A percentile compares a stretch with the other conserved stretches of the same genome.
These are phyloP conservation scores for Psylliodes chrysocephalus DNA, from an alignment of 2,888 invertebrate genomes.

Conservation along the genomic window DNA sequence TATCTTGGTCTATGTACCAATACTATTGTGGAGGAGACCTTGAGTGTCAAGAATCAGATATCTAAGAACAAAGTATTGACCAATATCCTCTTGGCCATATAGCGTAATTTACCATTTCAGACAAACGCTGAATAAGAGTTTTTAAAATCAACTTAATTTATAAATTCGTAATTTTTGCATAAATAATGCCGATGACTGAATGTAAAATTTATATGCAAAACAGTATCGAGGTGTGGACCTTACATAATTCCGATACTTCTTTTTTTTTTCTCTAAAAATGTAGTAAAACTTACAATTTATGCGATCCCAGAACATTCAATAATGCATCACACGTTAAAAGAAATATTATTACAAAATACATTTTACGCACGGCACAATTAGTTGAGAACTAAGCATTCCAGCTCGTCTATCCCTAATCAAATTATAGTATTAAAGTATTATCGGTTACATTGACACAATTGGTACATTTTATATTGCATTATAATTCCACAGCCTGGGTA, in stretches of 20 bases:
- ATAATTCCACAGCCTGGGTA: conserved; percentile 25
- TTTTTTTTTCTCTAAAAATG: background rate
- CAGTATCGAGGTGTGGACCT: background rate
- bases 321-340: conserved; percentile 19
- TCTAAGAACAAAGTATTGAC: conserved; percentile 25
- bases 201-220: background rate
- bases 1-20: conserved; percentile 11
- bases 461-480: conserved; percentile 26
- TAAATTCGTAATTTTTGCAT: background rate
- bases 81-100: conserved; percentile 17
- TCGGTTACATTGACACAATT: conserved; percentile 30
- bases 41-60: conserved; percentile 23
- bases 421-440: conserved; percentile 30
- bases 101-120: conserved; percentile 12
- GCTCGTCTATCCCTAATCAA: conserved; percentile 22
- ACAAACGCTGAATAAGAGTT: conserved; percentile 9
- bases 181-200: background rate
- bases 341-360: conserved; percentile 18
- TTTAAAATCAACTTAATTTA: background rate
- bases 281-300: conserved; percentile 25
- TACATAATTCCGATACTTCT: background rate
- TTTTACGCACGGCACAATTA: conserved; percentile 11
- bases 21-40: conserved; percentile 23
- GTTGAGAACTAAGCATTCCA: background rate
- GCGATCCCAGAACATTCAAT: conserved; percentile 15